Evolutionary conservation across 2,113 vertebrate genomes (phyloP), one percentile per base, ranked within the genome.

Genomic region (Dicaeum eximium): DNA sequence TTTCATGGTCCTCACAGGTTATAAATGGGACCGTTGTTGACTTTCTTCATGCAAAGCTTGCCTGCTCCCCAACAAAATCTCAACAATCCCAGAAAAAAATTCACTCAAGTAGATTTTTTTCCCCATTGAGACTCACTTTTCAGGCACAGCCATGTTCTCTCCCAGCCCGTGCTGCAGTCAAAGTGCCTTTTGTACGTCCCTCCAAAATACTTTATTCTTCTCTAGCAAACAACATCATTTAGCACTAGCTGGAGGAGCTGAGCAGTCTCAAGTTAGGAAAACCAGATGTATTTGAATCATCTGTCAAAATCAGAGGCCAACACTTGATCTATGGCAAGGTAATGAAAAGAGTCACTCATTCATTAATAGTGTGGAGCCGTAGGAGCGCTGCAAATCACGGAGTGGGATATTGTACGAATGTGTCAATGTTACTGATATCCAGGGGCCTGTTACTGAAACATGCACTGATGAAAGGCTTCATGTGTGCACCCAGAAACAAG

Each of bases 241-340:
- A 94, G 91, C 79, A 44, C 77, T 92, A 83, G 78, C 90, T 95
- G 79, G 71, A 94, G 96, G 86, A 88, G 71, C 65, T 97, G 92
- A 93, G 80, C 8, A 0, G 86, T 67, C 95, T 88, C 71, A 84
- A 71, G 94, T 95, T 95, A 93, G 70, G 67, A 93, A 95, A 97
- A 84, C 94, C 96, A 97, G 97, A 97, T 97, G 96, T 96, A 96
- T 95, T 92, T 96, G 95, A 90, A 94, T 92, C 95, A 92, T 91
- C 94, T 93, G 95, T 97, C 96, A 97, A 70, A 96, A 96, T 81
- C 67, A 79, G 95, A 93, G 93, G 73, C 80, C 89, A 80, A 37
- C 86, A 35, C 80, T 94, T 96, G 96, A 95, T 97, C 94, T 96
- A 95, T 72, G 80, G 96, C 83, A 95, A 93, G 74, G 94, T 94